Evolutionary conservation across 2,888 invertebrate genomes (phyloP).

Genomic region (Synanthedon formicaeformis): DNA sequence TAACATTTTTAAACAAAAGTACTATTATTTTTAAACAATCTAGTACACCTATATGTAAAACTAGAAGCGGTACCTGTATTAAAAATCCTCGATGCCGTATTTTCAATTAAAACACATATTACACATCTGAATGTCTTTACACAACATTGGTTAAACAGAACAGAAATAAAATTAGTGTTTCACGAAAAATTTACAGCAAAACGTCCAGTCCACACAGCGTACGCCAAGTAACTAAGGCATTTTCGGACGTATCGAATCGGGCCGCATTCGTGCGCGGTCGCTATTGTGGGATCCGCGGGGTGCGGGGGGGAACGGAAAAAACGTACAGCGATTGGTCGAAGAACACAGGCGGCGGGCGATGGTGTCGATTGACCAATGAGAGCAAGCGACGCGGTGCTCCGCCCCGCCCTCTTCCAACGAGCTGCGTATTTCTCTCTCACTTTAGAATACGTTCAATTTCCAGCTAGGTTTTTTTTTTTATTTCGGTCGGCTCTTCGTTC

Average conservation of each 20-base stretch:
- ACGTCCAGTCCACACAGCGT: slow-evolving; percentile 52
- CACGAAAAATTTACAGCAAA: slow-evolving; percentile 38
- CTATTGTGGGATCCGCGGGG: slow-evolving; percentile 50
- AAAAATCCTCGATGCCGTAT: slow-evolving; percentile 10
- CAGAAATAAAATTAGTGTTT: slow-evolving; percentile 25
- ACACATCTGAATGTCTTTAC: slow-evolving; percentile 4
- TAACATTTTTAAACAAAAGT: slow-evolving; percentile 12
- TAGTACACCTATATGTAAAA: slow-evolving; percentile 8
- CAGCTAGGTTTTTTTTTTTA: slow-evolving; percentile 44
- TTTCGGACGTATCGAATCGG: slow-evolving; percentile 68
- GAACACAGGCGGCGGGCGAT: slow-evolving; percentile 49
- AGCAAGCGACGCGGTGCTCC: slow-evolving; percentile 40
- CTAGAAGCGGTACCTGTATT: slow-evolving; percentile 25
- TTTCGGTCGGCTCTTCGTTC: slow-evolving; percentile 13
- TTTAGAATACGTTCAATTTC: slow-evolving; percentile 42
- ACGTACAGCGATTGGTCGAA: slow-evolving; percentile 35
- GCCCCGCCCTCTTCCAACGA: slow-evolving; percentile 44
- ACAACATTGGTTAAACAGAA: slow-evolving; percentile 5
- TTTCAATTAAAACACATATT: slow-evolving; percentile 2
- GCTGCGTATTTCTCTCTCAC: slow-evolving; percentile 31
- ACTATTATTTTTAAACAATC: slow-evolving; percentile 10
- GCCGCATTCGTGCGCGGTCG: slow-evolving; percentile 66
- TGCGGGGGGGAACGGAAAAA: slow-evolving; percentile 42
- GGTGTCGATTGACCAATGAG: slow-evolving; percentile 40
- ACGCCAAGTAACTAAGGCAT: slow-evolving; percentile 69